phyloP scores from a whole-genome alignment of 2,797 vertebrate genomes.

The Austrolebias charrua region DNA sequence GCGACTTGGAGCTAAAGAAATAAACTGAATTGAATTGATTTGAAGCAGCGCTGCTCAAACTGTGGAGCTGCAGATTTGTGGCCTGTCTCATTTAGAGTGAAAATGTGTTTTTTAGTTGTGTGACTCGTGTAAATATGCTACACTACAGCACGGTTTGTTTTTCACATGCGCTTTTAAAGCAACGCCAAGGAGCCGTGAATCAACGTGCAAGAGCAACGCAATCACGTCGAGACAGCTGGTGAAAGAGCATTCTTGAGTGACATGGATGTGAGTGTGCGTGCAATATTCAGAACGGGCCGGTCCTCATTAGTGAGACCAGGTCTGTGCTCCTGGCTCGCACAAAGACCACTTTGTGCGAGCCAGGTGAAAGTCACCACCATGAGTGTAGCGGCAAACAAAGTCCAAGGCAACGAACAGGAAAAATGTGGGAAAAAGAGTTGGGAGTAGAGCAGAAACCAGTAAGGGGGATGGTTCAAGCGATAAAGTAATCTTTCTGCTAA shows the following conservation, averaged over 20 bases:
- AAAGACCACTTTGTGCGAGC: constrained; percentile 70
- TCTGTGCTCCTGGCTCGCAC: constrained; percentile 55
- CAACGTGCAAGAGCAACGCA: constrained; percentile 16
- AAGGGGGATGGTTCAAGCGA: constrained; percentile 17
- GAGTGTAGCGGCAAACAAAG: constrained; percentile 59
- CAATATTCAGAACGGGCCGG: constrained; percentile 46
- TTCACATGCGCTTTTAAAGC: constrained; percentile 19
- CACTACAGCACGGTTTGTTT: constrained; percentile 27
- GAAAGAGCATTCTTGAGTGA: constrained; percentile 32
- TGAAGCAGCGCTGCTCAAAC: too few species aligned
- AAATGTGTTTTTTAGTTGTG: constrained; percentile 41
- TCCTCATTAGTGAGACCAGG: constrained; percentile 70
- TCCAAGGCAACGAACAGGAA: constrained; percentile 70
- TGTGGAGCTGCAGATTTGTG: not conserved
- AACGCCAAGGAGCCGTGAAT: constrained; percentile 38
- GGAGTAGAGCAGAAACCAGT: not conserved
- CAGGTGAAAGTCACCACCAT: constrained; percentile 16
- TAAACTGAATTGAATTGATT: too few species aligned
- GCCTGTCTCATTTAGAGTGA: constrained; percentile 17
- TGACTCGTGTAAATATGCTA: constrained; percentile 44
- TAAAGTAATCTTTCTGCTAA: constrained; percentile 14
- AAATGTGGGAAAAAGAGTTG: constrained; percentile 49
- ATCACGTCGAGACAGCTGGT: constrained; percentile 1
- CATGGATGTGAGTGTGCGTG: constrained; percentile 46
- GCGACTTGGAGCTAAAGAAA: too few species aligned